These are phyloP conservation scores for Halcyon chelicuti DNA, from an alignment of 2,797 vertebrate genomes.

Conservation along the genomic window DNA sequence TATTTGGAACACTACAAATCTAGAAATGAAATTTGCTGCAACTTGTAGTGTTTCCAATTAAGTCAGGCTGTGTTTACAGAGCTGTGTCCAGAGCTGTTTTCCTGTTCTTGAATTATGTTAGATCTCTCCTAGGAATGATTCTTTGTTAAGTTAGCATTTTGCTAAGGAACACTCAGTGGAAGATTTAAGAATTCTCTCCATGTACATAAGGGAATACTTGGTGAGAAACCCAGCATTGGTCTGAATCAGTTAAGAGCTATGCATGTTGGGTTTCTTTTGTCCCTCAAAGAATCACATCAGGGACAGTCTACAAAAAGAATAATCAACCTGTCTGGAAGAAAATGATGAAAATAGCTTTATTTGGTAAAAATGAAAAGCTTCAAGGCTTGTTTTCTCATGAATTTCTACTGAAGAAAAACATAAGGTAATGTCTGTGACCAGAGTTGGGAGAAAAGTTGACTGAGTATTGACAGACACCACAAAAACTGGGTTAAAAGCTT, in stretches of 20 bases:
- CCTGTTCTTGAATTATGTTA: neutral
- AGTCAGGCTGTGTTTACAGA: neutral
- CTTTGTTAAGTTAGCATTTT: neutral
- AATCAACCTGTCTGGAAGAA: neutral
- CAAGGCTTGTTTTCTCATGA: conserved; percentile 2
- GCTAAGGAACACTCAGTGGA: neutral
- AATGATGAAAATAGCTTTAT: conserved; percentile 28
- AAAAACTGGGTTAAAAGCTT: conserved; percentile 48
- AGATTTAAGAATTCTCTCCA: neutral
- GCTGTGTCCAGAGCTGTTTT: neutral
- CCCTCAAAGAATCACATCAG: neutral
- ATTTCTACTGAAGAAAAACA: conserved; percentile 3
- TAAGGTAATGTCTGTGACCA: neutral
- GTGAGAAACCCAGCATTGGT: neutral
- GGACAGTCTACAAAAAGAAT: neutral
- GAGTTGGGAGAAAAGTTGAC: neutral
- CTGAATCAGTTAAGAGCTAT: neutral
- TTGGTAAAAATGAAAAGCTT: conserved; percentile 25
- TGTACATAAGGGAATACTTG: neutral
- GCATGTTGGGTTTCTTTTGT: neutral
- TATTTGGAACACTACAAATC: neutral
- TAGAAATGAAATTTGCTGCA: neutral
- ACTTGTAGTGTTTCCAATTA: neutral
- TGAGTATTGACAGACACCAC: conserved; percentile 43
- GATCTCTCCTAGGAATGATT: neutral